phyloP scores from a whole-genome alignment of 2,888 invertebrate species.

The Melieria omissa region DNA sequence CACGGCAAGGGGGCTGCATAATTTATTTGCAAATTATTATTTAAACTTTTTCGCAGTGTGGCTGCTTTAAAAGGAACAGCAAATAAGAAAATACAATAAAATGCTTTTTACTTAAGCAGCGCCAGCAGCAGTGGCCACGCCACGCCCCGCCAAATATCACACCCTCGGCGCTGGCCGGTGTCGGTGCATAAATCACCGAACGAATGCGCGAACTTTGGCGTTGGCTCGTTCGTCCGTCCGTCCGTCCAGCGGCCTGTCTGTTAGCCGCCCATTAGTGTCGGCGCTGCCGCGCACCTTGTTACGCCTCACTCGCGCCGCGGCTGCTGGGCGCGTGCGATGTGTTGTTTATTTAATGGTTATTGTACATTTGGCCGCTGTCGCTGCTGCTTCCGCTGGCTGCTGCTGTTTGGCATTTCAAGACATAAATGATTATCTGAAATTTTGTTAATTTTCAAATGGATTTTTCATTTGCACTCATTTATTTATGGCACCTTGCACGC shows the following conservation, averaged over 20 bases:
- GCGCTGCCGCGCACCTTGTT: background rate
- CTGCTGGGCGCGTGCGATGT: slow-evolving; percentile 45
- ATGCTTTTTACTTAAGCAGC: slow-evolving; percentile 17
- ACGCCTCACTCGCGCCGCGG: background rate
- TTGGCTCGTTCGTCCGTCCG: too few relatives aligned
- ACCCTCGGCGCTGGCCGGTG: slow-evolving; percentile 34
- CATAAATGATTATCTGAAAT: slow-evolving; percentile 37
- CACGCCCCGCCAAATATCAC: background rate
- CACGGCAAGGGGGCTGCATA: slow-evolving; percentile 42
- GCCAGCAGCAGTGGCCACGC: too few relatives aligned
- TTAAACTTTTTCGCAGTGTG: slow-evolving; percentile 52
- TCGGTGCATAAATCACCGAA: background rate
- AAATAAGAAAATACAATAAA: background rate
- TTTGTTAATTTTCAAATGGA: slow-evolving; percentile 36
- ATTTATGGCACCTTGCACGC: slow-evolving; percentile 15
- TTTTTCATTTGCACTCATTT: slow-evolving; percentile 30
- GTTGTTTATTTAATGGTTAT: background rate
- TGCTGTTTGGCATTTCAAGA: slow-evolving; percentile 13
- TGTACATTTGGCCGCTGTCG: background rate
- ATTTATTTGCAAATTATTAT: slow-evolving; percentile 63
- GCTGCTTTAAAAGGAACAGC: too few relatives aligned
- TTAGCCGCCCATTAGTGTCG: too few relatives aligned
- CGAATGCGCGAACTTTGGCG: too few relatives aligned
- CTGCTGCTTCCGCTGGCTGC: slow-evolving; percentile 36
- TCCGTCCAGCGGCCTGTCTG: too few relatives aligned